Evolutionary conservation across 2,797 vertebrate genomes (phyloP).

Genomic region (Scleropages formosus): DNA sequence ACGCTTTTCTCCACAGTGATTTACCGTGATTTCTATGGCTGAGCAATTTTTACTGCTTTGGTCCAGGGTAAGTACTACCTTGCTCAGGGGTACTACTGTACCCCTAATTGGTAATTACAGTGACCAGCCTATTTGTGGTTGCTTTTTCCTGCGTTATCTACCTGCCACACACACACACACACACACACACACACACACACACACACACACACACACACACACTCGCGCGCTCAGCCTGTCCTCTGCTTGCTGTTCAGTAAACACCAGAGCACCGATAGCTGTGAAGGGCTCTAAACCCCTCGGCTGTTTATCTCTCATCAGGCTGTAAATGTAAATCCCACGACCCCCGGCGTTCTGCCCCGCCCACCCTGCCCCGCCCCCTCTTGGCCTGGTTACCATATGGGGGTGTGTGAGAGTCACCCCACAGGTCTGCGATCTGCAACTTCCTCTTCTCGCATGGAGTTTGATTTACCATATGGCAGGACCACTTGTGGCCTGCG

Average conservation of each 20-base stretch:
- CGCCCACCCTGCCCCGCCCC: not conserved
- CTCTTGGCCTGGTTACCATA: conserved; percentile 12
- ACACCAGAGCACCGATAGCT: not conserved
- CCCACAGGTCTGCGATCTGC: not conserved
- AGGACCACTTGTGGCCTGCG: not conserved
- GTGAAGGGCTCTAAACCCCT: not conserved
- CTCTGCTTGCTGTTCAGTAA: not conserved
- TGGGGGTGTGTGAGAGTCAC: conserved; percentile 25
- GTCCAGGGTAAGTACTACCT: too few species aligned
- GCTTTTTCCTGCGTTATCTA: too few species aligned
- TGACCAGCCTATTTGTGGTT: too few species aligned
- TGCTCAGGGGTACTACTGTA: too few species aligned
- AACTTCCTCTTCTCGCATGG: conserved; percentile 22
- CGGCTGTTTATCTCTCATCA: conserved; percentile 6
- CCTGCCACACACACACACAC: too few species aligned
- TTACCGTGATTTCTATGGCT: too few species aligned
- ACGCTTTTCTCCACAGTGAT: too few species aligned
- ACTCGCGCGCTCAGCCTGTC: not conserved
- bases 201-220: not conserved
- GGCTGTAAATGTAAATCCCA: conserved; percentile 18
- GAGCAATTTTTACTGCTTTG: too few species aligned
- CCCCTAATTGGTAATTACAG: too few species aligned
- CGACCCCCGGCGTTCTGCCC: conserved; percentile 18
- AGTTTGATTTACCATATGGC: conserved; percentile 22
- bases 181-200: not conserved